These are phyloP conservation scores for Odontophorus gujanensis DNA, from an alignment of 2,113 vertebrate species.

Conservation along the genomic window DNA sequence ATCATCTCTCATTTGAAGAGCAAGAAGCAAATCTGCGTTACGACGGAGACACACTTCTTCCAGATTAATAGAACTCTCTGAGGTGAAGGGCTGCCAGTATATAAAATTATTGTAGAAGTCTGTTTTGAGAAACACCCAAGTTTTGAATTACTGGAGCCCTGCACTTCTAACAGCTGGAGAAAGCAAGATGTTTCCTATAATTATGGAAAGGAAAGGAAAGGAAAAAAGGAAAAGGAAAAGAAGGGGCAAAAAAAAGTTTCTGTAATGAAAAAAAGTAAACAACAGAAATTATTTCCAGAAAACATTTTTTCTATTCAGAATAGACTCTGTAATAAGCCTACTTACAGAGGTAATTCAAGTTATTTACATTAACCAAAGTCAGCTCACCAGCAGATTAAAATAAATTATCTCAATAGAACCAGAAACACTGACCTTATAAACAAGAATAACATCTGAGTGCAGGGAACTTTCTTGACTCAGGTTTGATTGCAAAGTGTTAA, in stretches of 20 bases:
- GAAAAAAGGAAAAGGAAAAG: neutral
- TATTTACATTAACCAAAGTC: neutral
- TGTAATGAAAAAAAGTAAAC: neutral
- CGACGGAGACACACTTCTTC: neutral
- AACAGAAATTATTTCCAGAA: neutral
- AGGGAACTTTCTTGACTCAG: neutral
- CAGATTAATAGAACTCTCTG: neutral
- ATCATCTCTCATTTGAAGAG: neutral
- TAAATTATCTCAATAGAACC: neutral
- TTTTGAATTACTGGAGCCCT: neutral
- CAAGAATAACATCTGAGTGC: neutral
- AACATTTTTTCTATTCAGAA: neutral
- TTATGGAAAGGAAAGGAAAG: too few species aligned
- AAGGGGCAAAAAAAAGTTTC: neutral
- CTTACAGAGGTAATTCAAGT: neutral
- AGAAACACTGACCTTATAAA: neutral
- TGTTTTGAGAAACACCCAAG: neutral
- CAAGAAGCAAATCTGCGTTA: fast-evolving
- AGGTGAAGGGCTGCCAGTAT: neutral
- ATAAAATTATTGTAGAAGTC: neutral
- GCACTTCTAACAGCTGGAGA: neutral
- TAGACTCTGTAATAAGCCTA: neutral
- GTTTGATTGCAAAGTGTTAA: neutral
- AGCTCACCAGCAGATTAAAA: neutral
- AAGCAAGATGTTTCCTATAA: too few species aligned